Conservation (phyloP, 2,888 invertebrate species). For the Lordiphosa andalusiaca region DNA sequence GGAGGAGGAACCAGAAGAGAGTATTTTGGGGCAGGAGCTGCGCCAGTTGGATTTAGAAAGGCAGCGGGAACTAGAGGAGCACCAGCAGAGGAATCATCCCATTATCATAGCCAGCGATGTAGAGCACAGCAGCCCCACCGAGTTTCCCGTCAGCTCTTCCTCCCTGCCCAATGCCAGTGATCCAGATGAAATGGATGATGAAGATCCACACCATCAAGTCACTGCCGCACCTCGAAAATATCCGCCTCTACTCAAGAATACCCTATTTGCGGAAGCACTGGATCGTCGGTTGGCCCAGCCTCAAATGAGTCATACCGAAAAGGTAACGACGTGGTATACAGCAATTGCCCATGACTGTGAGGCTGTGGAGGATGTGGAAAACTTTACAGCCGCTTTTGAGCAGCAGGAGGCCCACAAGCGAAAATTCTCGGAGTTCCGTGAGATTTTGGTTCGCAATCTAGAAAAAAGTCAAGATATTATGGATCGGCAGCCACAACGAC, state of each 20-base stretch:
- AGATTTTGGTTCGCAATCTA: conserved; percentile 27
- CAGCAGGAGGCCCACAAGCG: conserved; percentile 51
- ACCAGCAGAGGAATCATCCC: conserved; percentile 2
- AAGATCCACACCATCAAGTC: conserved; percentile 31
- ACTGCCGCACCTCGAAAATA: conserved; percentile 52
- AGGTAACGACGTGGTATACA: conserved; percentile 72
- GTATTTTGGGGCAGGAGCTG: conserved; percentile 8
- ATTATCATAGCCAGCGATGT: background rate
- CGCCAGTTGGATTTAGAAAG: conserved; percentile 19
- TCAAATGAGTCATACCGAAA: conserved; percentile 74
- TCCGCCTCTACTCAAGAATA: conserved; percentile 72
- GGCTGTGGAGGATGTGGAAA: conserved; percentile 77
- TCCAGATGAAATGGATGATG: conserved; percentile 51
- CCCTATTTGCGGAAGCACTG: conserved; percentile 72
- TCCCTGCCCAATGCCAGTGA: conserved; percentile 71
- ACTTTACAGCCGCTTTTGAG: conserved; percentile 70
- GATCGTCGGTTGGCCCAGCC: conserved; percentile 74
- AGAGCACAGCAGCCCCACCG: conserved; percentile 75
- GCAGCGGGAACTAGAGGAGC: conserved; percentile 14
- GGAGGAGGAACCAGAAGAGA: background rate
- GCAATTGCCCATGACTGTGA: conserved; percentile 65
- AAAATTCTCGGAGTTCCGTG: conserved; percentile 49
- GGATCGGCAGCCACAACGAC: conserved; percentile 37
- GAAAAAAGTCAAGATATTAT: conserved; percentile 4
- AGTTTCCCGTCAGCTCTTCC: conserved; percentile 78